Evolutionary conservation across 2,888 invertebrate genomes (phyloP), one percentile per base, ranked within the genome.

Genomic region (Epinotia nisella): DNA sequence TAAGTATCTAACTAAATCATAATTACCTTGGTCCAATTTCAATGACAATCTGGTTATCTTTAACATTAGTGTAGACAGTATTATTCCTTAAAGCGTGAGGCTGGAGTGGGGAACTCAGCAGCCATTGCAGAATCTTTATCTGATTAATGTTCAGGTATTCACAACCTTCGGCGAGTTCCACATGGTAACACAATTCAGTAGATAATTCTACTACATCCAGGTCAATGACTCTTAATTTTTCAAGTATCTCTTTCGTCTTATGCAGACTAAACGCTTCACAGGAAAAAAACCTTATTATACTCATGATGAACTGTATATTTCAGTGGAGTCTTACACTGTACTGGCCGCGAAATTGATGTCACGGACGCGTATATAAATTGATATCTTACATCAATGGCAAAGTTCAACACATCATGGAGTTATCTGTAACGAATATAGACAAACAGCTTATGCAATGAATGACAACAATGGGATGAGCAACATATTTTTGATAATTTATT

Each of bases 21-120:
- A 69, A 73, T 80, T 91, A 96, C 97, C 97, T 96, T 49, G 98
- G 98, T 35, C 98, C 98, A 85, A 98, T 97, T 95, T 98, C 98
- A 80, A 98, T 94, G 7, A 98, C 76, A 39, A 91, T 85, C 75
- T 93, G 87, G 71, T 90, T 87, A 51, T 84, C 81, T 59, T 85
- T 82, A 39, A 89, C 81, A 76, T 87, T 82, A 67, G 90, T 90
- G 76, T 95, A 94, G 15, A 89, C 84, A 49, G 95, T 94, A 76
- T 92, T 88, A 80, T 94, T 91, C 62, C 90, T 94, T 60, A 97
- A 86, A 35, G 94, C 94, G 66, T 95, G 88, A 0, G 95, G 94
- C 74, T 95, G 90, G 61, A 97, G 95, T 0, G 96, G 96, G 53
- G 96, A 95, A 78, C 95, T 95, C 1, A 98, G 90, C 9, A 98